phyloP scores from a whole-genome alignment of 92 coral and sea anemone species.

The Desmophyllum pertusum region DNA sequence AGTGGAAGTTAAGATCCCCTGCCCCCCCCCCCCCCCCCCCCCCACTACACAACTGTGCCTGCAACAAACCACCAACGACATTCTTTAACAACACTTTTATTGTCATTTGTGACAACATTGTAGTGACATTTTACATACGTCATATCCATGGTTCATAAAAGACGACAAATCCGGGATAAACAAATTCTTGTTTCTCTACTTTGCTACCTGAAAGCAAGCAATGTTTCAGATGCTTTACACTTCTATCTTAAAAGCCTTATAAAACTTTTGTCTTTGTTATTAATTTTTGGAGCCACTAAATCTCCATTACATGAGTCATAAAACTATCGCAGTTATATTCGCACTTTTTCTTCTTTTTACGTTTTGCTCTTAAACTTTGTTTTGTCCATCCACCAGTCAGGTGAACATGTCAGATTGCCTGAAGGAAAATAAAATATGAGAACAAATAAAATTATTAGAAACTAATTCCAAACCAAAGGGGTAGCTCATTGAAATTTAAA shows the following conservation, averaged over 20 bases:
- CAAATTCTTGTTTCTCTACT: background rate
- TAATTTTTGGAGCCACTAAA: background rate
- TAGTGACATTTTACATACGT: background rate
- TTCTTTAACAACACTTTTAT: constrained; percentile 24
- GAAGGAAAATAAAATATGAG: background rate
- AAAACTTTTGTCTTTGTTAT: background rate
- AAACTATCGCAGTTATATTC: background rate
- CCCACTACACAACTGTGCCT: background rate
- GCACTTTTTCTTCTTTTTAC: background rate
- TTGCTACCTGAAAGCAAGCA: too few species aligned
- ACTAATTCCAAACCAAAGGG: background rate
- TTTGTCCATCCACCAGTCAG: background rate
- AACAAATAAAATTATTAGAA: background rate
- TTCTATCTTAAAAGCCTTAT: background rate
- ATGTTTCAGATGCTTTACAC: background rate
- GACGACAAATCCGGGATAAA: background rate
- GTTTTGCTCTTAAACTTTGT: background rate
- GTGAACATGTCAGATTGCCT: background rate
- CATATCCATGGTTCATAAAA: background rate
- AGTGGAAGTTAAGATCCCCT: too few species aligned
- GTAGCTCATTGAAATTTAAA: too few species aligned
- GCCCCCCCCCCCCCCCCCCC: too few species aligned
- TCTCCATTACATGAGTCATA: background rate
- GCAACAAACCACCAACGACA: background rate
- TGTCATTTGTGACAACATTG: background rate